Conservation (phyloP, 2,888 invertebrate species). For the Drosophila aldrichi region DNA sequence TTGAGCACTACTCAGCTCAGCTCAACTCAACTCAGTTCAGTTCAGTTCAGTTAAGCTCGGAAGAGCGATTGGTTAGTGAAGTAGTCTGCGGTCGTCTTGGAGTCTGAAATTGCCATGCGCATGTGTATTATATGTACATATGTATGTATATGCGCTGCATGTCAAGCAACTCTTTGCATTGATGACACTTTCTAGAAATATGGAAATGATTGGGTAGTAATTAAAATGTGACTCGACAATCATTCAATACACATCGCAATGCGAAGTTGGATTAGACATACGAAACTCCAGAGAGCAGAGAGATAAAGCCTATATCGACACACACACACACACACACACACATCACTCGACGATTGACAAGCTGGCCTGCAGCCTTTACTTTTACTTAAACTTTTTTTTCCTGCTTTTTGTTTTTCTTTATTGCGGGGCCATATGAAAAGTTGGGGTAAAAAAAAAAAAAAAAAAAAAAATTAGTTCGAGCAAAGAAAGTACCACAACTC, state of each 20-base stretch:
- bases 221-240: constrained; percentile 52
- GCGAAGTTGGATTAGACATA: constrained; percentile 24
- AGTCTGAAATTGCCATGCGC: constrained; percentile 29
- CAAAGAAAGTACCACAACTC: constrained; percentile 25
- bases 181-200: constrained; percentile 37
- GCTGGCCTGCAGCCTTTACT: constrained; percentile 22
- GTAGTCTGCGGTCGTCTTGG: constrained; percentile 10
- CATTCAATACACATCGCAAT: constrained; percentile 26
- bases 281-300: not conserved
- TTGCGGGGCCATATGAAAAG: too few relatives aligned
- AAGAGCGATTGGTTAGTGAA: not conserved
- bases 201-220: constrained; percentile 61
- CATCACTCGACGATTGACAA: not conserved
- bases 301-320: not conserved
- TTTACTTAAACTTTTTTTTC: constrained; percentile 5
- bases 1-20: constrained; percentile 25
- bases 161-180: constrained; percentile 26
- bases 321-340: not conserved
- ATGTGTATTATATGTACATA: constrained; percentile 1
- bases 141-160: not conserved
- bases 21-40: constrained; percentile 1
- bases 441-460: not conserved
- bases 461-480: constrained; percentile 12
- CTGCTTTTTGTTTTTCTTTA: not conserved
- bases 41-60: constrained; percentile 1